Evolutionary conservation across 2,797 vertebrate genomes (phyloP), one percentile per base, ranked within the genome.

Genomic region (Periparus ater): DNA sequence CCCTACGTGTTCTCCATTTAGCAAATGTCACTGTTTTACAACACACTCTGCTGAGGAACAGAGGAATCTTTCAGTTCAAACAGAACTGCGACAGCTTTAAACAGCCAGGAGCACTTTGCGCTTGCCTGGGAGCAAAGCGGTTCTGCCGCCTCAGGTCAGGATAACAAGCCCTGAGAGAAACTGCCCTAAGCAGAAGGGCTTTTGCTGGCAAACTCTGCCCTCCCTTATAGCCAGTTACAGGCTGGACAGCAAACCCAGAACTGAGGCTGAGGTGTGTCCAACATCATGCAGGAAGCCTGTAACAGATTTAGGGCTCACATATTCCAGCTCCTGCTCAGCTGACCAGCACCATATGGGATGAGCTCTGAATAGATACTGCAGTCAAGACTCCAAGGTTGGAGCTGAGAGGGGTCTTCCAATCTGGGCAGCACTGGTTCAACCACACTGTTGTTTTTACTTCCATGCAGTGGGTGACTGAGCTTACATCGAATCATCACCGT

Each of bases 1-100:
- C 95, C 93, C 94, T 96, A 30, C 0, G n/a, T 95, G 95, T 95
- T 97, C 95, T 91, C 94, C 93, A 88, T 93, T 97, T 96, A 95
- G 96, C 93, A 96, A 97, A 96, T 93, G 93, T 95, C 96, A 95
- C 85, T 82, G 91, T 94, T 96, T 96, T 96, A 95, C 96, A 96
- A 89, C 85, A 79, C 77, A 21, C 67, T 84, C 74, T 0, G 6
- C 63, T 0, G 3, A 91, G 67, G 74, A 95, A 82, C 85, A 86
- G 93, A 78, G 83, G 83, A 94, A 90, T 94, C 91, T 84, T 96
- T 86, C 91, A 38, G 67, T 73, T 66, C 76, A 91, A 82, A 86
- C 55, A 74, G 79, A 90, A 70, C 53, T 42, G 74, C 2, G 0
- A 76, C 42, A 91, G 80, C 87, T 93, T 86, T 79, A 79, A 95